Conservation (phyloP, 2,113 vertebrate species). For the Sander vitreus region DNA sequence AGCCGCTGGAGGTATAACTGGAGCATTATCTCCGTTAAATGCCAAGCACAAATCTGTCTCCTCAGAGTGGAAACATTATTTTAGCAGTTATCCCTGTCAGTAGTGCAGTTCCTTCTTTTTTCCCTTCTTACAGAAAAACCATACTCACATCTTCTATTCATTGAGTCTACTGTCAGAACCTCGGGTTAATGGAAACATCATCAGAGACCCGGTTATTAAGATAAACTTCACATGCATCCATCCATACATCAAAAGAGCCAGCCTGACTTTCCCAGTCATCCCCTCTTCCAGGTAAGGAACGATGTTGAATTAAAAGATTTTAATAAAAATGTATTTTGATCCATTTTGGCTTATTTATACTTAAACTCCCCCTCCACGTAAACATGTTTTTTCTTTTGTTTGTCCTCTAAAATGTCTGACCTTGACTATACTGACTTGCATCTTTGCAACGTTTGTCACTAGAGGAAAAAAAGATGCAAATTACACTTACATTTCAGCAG, state of each 20-base stretch:
- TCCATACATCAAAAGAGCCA: slow-evolving; percentile 76
- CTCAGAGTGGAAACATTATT: fast-evolving
- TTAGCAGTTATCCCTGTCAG: background rate
- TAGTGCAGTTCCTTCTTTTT: background rate
- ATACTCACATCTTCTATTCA: slow-evolving; percentile 77
- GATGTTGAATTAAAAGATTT: background rate
- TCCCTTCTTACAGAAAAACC: slow-evolving; percentile 73
- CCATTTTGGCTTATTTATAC: background rate
- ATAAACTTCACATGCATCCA: slow-evolving; percentile 80
- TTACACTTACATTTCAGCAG: too few relatives aligned
- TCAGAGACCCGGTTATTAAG: slow-evolving; percentile 76
- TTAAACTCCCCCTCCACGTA: too few relatives aligned
- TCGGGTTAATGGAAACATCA: slow-evolving; percentile 69
- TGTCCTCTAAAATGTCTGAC: background rate
- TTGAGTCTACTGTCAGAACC: slow-evolving; percentile 75
- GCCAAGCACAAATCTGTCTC: background rate
- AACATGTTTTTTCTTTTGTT: too few relatives aligned
- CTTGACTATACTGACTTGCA: background rate
- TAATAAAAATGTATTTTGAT: too few relatives aligned
- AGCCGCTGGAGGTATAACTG: slow-evolving; percentile 65
- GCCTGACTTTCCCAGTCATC: slow-evolving; percentile 72
- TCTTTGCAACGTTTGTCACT: background rate
- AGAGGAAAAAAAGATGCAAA: too few relatives aligned
- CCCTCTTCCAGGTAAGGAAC: slow-evolving; percentile 73
- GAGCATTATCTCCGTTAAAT: background rate